A percentile compares a stretch with the other conserved stretches of the same genome.
Conservation (phyloP, 2,113 vertebrate genomes). For the Dicaeum eximium region DNA sequence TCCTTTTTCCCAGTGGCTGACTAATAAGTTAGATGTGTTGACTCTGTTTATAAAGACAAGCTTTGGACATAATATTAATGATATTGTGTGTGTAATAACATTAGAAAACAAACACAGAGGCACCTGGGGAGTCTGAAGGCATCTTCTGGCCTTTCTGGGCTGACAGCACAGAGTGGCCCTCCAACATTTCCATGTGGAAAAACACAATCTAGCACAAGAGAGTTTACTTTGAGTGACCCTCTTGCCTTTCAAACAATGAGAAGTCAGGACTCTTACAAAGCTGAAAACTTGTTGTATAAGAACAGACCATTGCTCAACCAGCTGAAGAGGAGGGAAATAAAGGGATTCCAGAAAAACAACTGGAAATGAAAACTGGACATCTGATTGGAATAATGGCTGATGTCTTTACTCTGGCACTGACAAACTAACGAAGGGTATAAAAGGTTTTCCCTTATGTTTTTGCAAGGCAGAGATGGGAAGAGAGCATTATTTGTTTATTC, state of each 20-base stretch:
- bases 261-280: conserved; percentile 21
- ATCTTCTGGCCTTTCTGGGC: conserved; percentile 14
- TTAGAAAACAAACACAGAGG: conserved; percentile 46
- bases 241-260: conserved; percentile 21
- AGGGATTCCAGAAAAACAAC: neutral
- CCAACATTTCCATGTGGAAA: conserved; percentile 23
- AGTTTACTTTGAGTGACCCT: conserved; percentile 61
- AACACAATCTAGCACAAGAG: neutral
- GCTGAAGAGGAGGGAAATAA: neutral
- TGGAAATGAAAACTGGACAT: conserved; percentile 8
- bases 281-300: neutral
- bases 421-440: neutral
- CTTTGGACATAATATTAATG: conserved; percentile 35
- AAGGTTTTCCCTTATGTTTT: neutral
- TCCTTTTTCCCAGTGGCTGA: conserved; percentile 27
- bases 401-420: conserved; percentile 1
- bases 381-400: neutral
- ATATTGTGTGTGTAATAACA: neutral
- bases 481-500: neutral
- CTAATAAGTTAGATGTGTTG: conserved; percentile 6
- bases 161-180: neutral
- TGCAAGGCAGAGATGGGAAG: neutral
- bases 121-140: conserved; percentile 39
- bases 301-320: neutral
- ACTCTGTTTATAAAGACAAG: neutral